Evolutionary conservation across 1,140 invertebrate species (phyloP).

Genomic region (Drosophila bipectinata): DNA sequence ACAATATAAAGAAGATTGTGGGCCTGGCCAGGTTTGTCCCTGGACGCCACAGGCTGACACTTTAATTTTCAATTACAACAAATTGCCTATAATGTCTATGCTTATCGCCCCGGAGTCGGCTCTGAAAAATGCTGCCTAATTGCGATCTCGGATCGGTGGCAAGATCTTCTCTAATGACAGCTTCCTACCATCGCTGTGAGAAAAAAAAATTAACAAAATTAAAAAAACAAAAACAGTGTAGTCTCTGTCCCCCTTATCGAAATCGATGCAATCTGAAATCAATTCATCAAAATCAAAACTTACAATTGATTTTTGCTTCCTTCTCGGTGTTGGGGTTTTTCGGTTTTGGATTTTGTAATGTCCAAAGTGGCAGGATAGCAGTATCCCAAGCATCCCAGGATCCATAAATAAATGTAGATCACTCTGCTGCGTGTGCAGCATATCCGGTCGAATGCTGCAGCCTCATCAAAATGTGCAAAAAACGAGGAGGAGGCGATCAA

Average conservation of each 20-base stretch:
- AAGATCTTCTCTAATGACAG: conserved; percentile 39
- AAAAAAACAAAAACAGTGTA: neutral
- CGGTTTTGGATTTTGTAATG: no score
- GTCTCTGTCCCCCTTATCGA: conserved; percentile 46
- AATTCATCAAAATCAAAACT: conserved; percentile 81
- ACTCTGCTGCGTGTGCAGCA: conserved; percentile 70
- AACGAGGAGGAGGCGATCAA: neutral
- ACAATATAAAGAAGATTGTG: neutral
- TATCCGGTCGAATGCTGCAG: conserved; percentile 60
- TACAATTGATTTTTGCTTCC: conserved; percentile 69
- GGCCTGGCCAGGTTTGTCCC: conserved; percentile 44
- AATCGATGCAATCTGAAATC: conserved; percentile 67
- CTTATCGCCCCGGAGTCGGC: conserved; percentile 67
- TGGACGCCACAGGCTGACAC: conserved; percentile 78
- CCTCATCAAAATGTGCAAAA: conserved; percentile 67
- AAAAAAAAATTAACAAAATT: no score
- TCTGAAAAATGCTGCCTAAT: conserved; percentile 60
- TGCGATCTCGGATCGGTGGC: conserved; percentile 17
- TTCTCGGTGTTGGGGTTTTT: neutral
- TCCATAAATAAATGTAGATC: conserved; percentile 82
- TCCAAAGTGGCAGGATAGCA: neutral
- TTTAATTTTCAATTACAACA: conserved; percentile 83
- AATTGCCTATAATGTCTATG: conserved; percentile 82
- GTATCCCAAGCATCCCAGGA: conserved; percentile 38
- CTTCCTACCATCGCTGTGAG: neutral